Evolutionary conservation across 2,888 invertebrate genomes (phyloP).

Genomic region (Pheosia gnoma): DNA sequence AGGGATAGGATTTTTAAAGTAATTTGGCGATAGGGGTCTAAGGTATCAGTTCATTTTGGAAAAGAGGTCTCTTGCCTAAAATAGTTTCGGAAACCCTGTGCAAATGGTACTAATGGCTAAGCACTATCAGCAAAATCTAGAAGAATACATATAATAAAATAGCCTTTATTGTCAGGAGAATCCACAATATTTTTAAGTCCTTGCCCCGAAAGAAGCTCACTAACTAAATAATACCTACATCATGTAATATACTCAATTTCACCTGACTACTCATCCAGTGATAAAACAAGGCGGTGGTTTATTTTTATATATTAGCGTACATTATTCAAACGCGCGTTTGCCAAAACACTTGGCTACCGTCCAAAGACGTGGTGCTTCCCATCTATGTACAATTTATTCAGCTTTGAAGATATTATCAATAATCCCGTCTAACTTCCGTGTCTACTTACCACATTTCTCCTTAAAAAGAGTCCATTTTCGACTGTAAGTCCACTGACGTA

Average conservation of each 20-base stretch:
- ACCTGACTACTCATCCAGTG: constrained; percentile 18
- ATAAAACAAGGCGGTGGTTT: constrained; percentile 31
- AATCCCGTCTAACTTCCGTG: constrained; percentile 3
- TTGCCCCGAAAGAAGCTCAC: background rate
- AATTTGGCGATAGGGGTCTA: no score
- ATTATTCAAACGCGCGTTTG: constrained; percentile 45
- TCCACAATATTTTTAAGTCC: no score
- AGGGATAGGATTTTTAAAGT: no score
- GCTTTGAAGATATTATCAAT: constrained; percentile 31
- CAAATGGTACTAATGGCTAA: no score
- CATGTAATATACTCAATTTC: constrained; percentile 10
- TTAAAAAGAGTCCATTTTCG: no score
- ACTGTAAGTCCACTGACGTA: no score
- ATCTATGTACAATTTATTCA: constrained; percentile 48
- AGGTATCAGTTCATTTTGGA: no score
- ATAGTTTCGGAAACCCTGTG: no score
- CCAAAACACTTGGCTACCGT: constrained; percentile 49
- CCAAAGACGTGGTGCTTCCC: constrained; percentile 52
- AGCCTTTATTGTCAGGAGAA: no score
- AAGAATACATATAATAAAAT: no score
- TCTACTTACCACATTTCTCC: background rate
- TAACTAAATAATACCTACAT: constrained; percentile 17
- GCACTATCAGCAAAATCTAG: no score
- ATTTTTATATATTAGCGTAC: constrained; percentile 34
- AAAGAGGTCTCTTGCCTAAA: no score